These are phyloP conservation scores for Amorpha juglandis DNA, from an alignment of 2,888 invertebrate genomes.

Conservation along the genomic window DNA sequence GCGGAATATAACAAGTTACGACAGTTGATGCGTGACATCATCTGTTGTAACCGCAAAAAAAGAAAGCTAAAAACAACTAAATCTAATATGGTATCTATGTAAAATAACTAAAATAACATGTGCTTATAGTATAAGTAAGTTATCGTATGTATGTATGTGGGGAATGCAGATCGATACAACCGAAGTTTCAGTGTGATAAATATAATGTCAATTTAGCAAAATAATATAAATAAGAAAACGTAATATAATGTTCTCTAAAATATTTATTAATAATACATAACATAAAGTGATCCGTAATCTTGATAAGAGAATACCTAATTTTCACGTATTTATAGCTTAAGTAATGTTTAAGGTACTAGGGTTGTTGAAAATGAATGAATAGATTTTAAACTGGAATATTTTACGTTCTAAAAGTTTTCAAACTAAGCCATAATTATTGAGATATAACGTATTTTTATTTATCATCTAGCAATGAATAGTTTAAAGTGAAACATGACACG, in stretches of 20 bases:
- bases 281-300: too few relatives aligned
- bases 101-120: neutral
- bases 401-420: too few relatives aligned
- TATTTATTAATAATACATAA: neutral
- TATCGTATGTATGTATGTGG: neutral
- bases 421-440: too few relatives aligned
- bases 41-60: constrained; percentile 45
- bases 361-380: too few relatives aligned
- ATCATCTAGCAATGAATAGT: neutral
- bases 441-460: too few relatives aligned
- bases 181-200: neutral
- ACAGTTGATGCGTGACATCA: constrained; percentile 40
- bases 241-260: neutral
- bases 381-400: too few relatives aligned
- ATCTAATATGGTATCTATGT: constrained; percentile 30
- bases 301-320: too few relatives aligned
- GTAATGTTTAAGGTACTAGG: too few relatives aligned
- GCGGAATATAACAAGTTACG: constrained; percentile 41
- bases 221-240: neutral
- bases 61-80: constrained; percentile 50
- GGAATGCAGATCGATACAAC: neutral
- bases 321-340: too few relatives aligned
- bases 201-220: neutral
- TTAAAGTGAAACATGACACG: neutral
- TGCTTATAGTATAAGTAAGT: neutral